phyloP scores from a whole-genome alignment of 1,140 invertebrate genomes.

The Drosophila littoralis region DNA sequence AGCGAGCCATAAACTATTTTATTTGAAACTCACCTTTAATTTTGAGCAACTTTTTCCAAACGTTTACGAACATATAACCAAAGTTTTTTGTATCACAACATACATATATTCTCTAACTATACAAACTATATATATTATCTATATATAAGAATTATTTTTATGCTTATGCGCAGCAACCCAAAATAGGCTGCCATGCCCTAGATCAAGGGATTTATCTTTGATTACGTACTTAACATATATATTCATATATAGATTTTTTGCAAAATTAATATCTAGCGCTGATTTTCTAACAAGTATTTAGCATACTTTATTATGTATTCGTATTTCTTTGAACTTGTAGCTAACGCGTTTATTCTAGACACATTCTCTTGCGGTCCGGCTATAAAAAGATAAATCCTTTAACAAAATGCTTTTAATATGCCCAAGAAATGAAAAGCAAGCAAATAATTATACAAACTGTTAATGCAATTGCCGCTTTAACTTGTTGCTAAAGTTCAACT shows the following conservation, averaged over 20 bases:
- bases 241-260: constrained; percentile 1
- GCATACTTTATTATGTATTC: constrained; percentile 25
- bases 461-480: constrained; percentile 29
- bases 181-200: constrained; percentile 55
- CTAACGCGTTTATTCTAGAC: constrained; percentile 17
- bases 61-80: constrained; percentile 53
- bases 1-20: constrained; percentile 24
- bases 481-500: constrained; percentile 34
- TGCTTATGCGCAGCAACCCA: constrained; percentile 70
- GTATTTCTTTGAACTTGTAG: constrained; percentile 29
- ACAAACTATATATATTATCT: constrained; percentile 49
- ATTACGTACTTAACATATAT: constrained; percentile 18
- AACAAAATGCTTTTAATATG: constrained; percentile 44
- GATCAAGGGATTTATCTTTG: constrained; percentile 79
- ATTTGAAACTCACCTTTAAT: constrained; percentile 66
- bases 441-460: constrained; percentile 4
- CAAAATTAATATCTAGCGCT: constrained; percentile 20
- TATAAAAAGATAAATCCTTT: constrained; percentile 74
- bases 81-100: constrained; percentile 55
- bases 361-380: constrained; percentile 13
- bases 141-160: constrained; percentile 29
- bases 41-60: constrained; percentile 62
- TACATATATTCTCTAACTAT: constrained; percentile 48
- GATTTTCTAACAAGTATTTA: constrained; percentile 34
- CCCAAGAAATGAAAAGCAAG: constrained; percentile 34